A percentile compares a stretch with the other conserved stretches of the same genome.
phyloP scores from a whole-genome alignment of 2,113 vertebrate species.

The Melospiza melodia region DNA sequence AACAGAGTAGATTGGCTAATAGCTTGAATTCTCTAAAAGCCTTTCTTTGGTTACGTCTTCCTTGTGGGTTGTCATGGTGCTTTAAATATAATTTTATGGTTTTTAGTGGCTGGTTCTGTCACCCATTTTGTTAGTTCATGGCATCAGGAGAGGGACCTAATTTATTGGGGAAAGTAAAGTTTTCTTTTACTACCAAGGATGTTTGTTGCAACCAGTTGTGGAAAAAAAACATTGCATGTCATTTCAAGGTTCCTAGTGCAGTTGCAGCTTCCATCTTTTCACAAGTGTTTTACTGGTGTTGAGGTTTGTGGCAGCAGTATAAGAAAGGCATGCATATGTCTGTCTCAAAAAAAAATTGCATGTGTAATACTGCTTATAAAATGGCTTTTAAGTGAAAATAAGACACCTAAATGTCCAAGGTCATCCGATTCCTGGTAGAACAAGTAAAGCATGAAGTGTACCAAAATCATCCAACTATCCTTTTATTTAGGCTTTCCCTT shows the following conservation, averaged over 20 bases:
- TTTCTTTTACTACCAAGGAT: not conserved
- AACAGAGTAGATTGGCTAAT: not conserved
- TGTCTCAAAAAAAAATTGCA: not conserved
- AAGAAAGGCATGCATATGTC: accelerated
- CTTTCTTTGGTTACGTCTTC: not conserved
- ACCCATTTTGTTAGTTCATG: not conserved
- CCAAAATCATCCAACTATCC: not conserved
- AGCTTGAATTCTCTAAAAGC: not conserved
- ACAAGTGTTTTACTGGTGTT: not conserved
- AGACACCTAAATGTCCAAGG: not conserved
- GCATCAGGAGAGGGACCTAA: accelerated
- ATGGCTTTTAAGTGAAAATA: not conserved
- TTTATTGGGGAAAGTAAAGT: not conserved
- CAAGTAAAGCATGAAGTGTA: not conserved
- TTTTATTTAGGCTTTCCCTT: not conserved
- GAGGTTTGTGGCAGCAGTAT: not conserved
- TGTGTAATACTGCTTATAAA: not conserved
- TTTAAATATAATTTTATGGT: not conserved
- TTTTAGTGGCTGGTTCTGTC: not conserved
- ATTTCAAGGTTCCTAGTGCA: not conserved
- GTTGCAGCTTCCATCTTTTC: not conserved
- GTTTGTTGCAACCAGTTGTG: not conserved
- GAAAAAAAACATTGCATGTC: not conserved
- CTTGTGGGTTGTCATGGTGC: not conserved
- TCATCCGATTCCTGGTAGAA: not conserved